Evolutionary conservation across 1,140 invertebrate species (phyloP).

Genomic region (Babylonia areolata): DNA sequence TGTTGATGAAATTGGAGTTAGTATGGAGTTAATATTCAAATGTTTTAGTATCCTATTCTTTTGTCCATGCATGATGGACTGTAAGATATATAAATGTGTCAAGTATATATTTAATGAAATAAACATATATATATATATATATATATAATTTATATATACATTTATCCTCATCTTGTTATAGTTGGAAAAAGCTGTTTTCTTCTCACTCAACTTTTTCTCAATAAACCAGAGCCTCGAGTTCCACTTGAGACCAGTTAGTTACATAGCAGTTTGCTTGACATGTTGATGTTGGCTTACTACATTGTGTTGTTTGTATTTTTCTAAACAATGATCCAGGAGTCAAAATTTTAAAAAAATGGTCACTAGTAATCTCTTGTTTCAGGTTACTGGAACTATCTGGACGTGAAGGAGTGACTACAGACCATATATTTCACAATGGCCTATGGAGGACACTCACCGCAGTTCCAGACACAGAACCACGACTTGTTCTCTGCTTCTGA

Average conservation of each 20-base stretch:
- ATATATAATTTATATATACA: constrained; percentile 27
- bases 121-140: too few relatives aligned
- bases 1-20: background rate
- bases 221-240: constrained; percentile 83
- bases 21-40: background rate
- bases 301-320: constrained; percentile 49
- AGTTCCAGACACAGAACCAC: constrained; percentile 19
- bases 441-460: background rate
- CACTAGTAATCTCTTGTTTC: too few relatives aligned
- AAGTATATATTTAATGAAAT: constrained; percentile 10
- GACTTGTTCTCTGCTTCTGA: constrained; percentile 17
- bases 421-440: constrained; percentile 16
- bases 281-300: constrained; percentile 81
- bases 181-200: background rate
- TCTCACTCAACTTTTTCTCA: background rate
- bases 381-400: too few relatives aligned
- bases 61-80: background rate
- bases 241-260: constrained; percentile 90
- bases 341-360: too few relatives aligned
- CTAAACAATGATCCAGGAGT: too few relatives aligned
- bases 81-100: constrained; percentile 8
- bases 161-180: background rate
- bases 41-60: background rate
- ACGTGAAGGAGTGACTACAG: constrained; percentile 40
- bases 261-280: constrained; percentile 85